Percentiles rank a stretch among this genome's conserved stretches.
These are phyloP conservation scores for Brenthis ino DNA, from an alignment of 2,888 invertebrate genomes.

Conservation along the genomic window DNA sequence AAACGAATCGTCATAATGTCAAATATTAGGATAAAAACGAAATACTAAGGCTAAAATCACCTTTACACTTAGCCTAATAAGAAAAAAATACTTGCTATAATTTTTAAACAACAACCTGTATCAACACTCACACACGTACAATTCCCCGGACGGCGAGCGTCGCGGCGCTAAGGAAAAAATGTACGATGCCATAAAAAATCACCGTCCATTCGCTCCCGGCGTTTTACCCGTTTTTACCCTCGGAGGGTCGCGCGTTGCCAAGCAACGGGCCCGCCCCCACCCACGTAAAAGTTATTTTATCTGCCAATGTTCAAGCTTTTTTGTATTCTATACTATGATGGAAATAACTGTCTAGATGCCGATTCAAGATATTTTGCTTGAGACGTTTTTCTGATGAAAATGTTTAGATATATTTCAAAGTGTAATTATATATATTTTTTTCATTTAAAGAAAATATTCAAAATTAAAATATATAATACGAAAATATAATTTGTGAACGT, in stretches of 20 bases:
- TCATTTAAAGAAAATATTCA: too few relatives aligned
- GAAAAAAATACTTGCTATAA: too few relatives aligned
- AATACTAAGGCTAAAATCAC: too few relatives aligned
- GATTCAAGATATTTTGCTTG: background rate
- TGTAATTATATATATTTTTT: background rate
- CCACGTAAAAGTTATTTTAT: conserved; percentile 71
- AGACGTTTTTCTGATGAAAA: background rate
- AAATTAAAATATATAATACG: too few relatives aligned
- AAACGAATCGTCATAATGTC: too few relatives aligned
- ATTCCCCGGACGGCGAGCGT: conserved; percentile 52
- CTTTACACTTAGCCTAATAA: too few relatives aligned
- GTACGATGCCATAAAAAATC: conserved; percentile 82
- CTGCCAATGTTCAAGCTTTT: conserved; percentile 47
- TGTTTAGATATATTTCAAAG: background rate
- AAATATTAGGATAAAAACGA: too few relatives aligned
- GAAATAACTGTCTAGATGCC: background rate
- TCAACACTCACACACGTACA: conserved; percentile 52
- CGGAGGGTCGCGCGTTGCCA: conserved; percentile 75
- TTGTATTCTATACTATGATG: conserved; percentile 30
- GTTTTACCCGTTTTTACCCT: conserved; percentile 82
- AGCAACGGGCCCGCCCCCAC: conserved; percentile 65
- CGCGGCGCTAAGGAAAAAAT: conserved; percentile 77
- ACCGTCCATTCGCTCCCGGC: conserved; percentile 77
- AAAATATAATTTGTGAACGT: too few relatives aligned
- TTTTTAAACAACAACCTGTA: conserved; percentile 53